A percentile compares a stretch with the other conserved stretches of the same genome.
Evolutionary conservation across 2,113 vertebrate genomes (phyloP).

Genomic region (Thymallus thymallus): DNA sequence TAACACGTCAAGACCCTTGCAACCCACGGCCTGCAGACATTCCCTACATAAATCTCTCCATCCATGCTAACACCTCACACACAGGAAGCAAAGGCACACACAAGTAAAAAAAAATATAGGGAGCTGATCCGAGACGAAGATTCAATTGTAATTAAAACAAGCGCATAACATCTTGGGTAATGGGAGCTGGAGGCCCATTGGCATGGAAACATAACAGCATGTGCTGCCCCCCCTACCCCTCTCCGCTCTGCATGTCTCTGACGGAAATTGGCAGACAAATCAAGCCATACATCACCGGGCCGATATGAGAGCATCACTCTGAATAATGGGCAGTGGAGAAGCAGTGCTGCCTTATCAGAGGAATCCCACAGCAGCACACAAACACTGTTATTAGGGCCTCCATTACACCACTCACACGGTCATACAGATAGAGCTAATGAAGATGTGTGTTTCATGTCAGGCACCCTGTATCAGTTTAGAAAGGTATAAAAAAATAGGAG

Average conservation of each 20-base stretch:
- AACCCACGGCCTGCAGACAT: too few species aligned
- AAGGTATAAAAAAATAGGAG: too few species aligned
- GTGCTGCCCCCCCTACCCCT: neutral
- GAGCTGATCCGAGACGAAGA: neutral
- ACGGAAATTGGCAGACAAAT: slow-evolving; percentile 23
- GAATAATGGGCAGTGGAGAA: neutral
- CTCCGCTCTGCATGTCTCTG: slow-evolving; percentile 15
- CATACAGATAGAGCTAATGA: neutral
- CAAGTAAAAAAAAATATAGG: neutral
- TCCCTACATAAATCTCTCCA: neutral
- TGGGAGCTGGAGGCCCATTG: slow-evolving; percentile 47
- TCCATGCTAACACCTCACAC: neutral
- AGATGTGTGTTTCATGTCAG: neutral
- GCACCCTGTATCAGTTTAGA: too few species aligned
- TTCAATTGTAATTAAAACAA: slow-evolving; percentile 39
- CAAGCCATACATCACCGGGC: neutral
- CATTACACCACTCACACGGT: neutral
- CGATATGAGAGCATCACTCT: neutral
- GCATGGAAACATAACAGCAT: slow-evolving; percentile 53
- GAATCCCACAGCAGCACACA: neutral
- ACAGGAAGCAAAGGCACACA: neutral
- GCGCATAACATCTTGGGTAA: slow-evolving; percentile 42
- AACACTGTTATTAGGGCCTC: neutral
- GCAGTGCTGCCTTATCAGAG: neutral
- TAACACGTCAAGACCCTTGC: neutral